Percentiles rank a stretch among this genome's conserved stretches.
phyloP scores from a whole-genome alignment of 2,888 invertebrate genomes.

The Heliconius cydno region DNA sequence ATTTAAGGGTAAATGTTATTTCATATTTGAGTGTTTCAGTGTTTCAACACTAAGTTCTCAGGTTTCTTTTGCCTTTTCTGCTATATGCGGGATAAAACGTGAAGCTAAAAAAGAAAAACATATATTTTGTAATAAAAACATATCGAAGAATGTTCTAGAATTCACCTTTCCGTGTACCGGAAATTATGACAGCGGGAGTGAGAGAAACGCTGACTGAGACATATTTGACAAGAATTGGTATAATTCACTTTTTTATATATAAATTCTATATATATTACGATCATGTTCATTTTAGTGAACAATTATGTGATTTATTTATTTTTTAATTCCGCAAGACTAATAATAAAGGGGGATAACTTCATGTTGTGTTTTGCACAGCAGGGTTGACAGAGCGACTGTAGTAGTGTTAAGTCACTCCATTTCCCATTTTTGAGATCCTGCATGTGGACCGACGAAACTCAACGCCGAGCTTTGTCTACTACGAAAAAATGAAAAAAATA shows the following conservation, averaged over 20 bases:
- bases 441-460: background rate
- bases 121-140: background rate
- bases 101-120: background rate
- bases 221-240: slow-evolving; percentile 18
- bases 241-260: slow-evolving; percentile 7
- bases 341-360: background rate
- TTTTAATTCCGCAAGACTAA: background rate
- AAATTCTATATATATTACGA: background rate
- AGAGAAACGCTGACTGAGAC: slow-evolving; percentile 10
- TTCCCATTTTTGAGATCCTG: background rate
- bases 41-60: too few species aligned
- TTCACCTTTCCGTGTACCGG: slow-evolving; percentile 23
- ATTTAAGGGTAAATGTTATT: too few species aligned
- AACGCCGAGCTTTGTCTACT: background rate
- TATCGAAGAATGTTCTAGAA: background rate
- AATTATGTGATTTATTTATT: background rate
- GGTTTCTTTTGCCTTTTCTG: too few species aligned
- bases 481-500: too few species aligned
- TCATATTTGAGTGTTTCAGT: too few species aligned
- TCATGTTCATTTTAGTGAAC: background rate
- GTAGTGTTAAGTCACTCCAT: background rate
- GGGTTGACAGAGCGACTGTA: background rate
- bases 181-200: slow-evolving; percentile 21
- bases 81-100: too few species aligned
- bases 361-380: background rate